Conservation (phyloP, 2,888 invertebrate genomes). For the Salpingus planirostris region DNA sequence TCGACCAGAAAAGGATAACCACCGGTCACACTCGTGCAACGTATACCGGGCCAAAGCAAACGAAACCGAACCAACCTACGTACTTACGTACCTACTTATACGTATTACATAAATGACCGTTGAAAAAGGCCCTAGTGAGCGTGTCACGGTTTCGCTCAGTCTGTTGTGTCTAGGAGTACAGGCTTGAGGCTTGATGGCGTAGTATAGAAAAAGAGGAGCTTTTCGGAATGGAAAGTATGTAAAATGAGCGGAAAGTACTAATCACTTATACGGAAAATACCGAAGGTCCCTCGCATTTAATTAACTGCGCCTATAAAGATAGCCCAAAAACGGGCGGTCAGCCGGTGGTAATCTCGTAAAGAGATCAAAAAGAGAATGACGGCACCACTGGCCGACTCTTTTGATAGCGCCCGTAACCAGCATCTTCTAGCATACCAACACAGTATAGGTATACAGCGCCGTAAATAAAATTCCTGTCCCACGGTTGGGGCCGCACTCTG, state of each 20-base stretch:
- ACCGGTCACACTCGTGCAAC: no score
- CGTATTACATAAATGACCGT: no score
- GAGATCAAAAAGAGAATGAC: constrained; percentile 17
- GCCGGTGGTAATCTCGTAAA: constrained; percentile 12
- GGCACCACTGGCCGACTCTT: constrained; percentile 23
- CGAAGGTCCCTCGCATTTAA: constrained; percentile 23
- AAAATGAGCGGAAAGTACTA: constrained; percentile 6
- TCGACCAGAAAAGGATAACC: no score
- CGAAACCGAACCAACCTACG: no score
- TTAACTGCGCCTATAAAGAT: constrained; percentile 26
- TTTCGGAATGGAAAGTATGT: no score
- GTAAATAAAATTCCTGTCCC: constrained; percentile 34
- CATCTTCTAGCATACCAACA: constrained; percentile 32
- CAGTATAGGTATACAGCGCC: constrained; percentile 31
- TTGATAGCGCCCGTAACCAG: constrained; percentile 31
- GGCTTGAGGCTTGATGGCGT: no score
- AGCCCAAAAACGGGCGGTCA: constrained; percentile 18
- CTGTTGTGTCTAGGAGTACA: no score
- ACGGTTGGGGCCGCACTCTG: constrained; percentile 28
- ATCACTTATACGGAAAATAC: constrained; percentile 25
- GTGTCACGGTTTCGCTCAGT: no score
- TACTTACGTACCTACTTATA: no score
- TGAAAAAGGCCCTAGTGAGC: no score
- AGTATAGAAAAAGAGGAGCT: no score
- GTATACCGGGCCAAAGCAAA: no score